Evolutionary conservation across 2,113 vertebrate genomes (phyloP), one percentile per base, ranked within the genome.

Genomic region (Monopterus albus): DNA sequence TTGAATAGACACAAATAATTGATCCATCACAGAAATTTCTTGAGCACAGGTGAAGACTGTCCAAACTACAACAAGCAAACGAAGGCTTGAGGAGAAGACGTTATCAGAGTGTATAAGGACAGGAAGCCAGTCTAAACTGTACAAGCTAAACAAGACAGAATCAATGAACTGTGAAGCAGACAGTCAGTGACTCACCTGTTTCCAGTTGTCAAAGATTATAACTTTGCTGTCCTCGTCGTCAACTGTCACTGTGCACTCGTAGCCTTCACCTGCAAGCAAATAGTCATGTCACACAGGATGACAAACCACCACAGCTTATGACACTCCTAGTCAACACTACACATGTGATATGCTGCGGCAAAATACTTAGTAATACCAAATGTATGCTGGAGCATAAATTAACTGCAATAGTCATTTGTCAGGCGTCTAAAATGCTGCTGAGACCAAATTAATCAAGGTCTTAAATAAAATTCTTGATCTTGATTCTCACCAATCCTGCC

Each of bases 161-260:
- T 3, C 17, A 38, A 5, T 25, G 26, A 59, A 31, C 7, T 1
- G 17, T 12, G 18, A 65, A 33, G 6, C 23, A 17, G 13, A 57
- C 15, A 17, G 23, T 7, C 51, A 51, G 14, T 17, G 26, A 53
- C 91, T 82, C 77, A 94, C 93, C 90, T 91, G 93, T 79, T 92
- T 94, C 93, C 93, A 94, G 79, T 90, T 94, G 85, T 94, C 93
- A 25, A 80, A 93, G 46, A 94, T 62, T n/a, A 93, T 56, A 77
- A 94, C 47, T 67, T 91, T 89, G 82, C 93, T 94, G 85, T 94
- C 93, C 40, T 94, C 92, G 9, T 94, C 92, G 6, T 94, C 93
- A 7, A 94, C 80, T 0, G 92, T 93, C 75, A 94, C 93, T 0
- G 81, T 61, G 61, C 89, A 88, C 72, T 90, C 90, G 45, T 90